Percentiles rank a stretch among this genome's conserved stretches.
Evolutionary conservation across 2,113 vertebrate species (phyloP).

Genomic region (Sphyrna mokarran): DNA sequence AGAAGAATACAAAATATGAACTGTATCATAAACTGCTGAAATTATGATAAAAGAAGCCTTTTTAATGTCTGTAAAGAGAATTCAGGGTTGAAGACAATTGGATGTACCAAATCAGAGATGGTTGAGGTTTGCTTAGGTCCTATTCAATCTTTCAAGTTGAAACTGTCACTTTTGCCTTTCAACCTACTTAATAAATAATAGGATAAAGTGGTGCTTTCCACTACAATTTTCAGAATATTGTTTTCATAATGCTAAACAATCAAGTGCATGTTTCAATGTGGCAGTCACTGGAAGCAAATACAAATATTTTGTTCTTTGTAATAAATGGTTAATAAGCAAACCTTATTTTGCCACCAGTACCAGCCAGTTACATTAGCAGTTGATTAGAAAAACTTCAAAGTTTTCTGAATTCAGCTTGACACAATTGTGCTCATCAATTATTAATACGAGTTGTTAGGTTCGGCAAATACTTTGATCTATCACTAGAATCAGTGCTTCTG

Average conservation of each 20-base stretch:
- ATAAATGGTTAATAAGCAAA: background rate
- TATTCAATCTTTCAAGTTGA: background rate
- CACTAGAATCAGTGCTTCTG: background rate
- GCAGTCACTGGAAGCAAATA: conserved; percentile 1
- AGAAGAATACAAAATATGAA: conserved; percentile 31
- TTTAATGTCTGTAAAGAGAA: conserved; percentile 8
- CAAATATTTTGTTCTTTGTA: background rate
- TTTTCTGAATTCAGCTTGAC: background rate
- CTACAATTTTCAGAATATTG: conserved; percentile 13
- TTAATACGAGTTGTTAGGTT: background rate
- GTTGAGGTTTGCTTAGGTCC: background rate
- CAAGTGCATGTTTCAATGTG: background rate
- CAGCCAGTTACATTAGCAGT: background rate
- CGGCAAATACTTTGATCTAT: background rate
- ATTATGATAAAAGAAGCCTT: conserved; percentile 16
- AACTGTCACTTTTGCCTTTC: background rate
- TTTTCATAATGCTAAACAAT: conserved; percentile 1
- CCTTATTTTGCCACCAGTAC: background rate
- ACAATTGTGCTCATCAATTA: conserved; percentile 20
- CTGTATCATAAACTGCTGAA: conserved; percentile 1
- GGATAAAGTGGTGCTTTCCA: background rate
- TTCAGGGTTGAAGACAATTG: background rate
- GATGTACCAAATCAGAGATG: conserved; percentile 7
- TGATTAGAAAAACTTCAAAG: background rate
- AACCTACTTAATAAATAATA: conserved; percentile 2